Conservation (phyloP, 2,113 vertebrate genomes). For the Rhynchomys soricoides region DNA sequence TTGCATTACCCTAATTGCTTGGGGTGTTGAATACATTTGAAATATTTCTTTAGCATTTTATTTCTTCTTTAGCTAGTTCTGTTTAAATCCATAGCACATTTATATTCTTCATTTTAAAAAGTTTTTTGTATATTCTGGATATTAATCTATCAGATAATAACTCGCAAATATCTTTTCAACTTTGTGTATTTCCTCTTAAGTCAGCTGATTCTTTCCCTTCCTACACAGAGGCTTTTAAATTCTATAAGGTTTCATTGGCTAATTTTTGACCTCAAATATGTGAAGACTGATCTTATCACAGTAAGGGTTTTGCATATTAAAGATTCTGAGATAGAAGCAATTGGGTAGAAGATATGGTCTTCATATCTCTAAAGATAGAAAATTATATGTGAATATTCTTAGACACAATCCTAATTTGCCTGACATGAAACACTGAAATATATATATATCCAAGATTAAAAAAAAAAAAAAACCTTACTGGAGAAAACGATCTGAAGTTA, state of each 20-base stretch:
- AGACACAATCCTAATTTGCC: background rate
- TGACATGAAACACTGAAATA: background rate
- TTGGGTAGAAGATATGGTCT: background rate
- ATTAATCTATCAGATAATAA: background rate
- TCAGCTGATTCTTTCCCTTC: background rate
- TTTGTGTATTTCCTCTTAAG: background rate
- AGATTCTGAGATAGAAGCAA: background rate
- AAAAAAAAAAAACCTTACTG: background rate
- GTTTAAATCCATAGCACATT: background rate
- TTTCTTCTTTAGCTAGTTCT: background rate
- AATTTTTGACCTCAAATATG: background rate
- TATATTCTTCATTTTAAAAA: background rate
- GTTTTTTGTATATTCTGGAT: background rate
- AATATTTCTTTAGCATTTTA: background rate
- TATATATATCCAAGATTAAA: background rate
- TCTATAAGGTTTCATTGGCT: background rate
- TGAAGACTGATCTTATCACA: background rate
- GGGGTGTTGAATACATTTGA: background rate
- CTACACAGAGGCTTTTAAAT: background rate
- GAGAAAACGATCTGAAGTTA: background rate
- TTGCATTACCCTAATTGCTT: background rate
- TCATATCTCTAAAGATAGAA: background rate
- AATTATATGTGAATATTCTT: background rate
- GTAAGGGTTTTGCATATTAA: background rate
- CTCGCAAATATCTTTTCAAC: background rate